Evolutionary conservation across 2,888 invertebrate species (phyloP).

Genomic region (Melanchra persicariae): DNA sequence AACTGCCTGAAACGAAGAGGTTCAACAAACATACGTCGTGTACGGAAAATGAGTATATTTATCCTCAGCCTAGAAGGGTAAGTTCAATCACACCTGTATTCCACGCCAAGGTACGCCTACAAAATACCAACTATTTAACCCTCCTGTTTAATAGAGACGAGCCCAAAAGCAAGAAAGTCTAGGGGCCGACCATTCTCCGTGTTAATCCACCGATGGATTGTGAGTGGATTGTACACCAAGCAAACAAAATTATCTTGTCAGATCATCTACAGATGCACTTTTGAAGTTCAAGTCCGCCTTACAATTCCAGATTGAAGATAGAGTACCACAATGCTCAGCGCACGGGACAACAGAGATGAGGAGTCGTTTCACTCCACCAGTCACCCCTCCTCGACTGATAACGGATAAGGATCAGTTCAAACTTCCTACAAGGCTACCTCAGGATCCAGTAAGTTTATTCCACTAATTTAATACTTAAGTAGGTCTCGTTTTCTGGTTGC

Average conservation of each 20-base stretch:
- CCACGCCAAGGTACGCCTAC: neutral
- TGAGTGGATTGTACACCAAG: no score
- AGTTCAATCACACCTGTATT: slow-evolving; percentile 28
- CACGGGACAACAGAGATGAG: slow-evolving; percentile 81
- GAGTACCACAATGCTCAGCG: slow-evolving; percentile 74
- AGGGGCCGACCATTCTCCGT: no score
- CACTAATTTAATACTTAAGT: neutral
- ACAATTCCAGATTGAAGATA: slow-evolving; percentile 75
- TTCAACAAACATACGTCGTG: slow-evolving; percentile 82
- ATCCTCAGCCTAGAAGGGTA: slow-evolving; percentile 80
- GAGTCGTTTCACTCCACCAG: slow-evolving; percentile 73
- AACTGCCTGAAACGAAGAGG: slow-evolving; percentile 76
- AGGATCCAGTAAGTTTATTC: slow-evolving; percentile 71
- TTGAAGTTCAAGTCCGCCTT: neutral
- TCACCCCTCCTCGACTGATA: slow-evolving; percentile 71
- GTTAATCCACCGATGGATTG: no score
- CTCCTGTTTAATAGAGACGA: no score
- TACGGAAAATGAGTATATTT: slow-evolving; percentile 78
- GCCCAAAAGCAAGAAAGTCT: no score
- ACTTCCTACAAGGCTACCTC: slow-evolving; percentile 70
- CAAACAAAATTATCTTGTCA: no score
- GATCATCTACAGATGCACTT: no score
- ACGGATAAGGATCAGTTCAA: slow-evolving; percentile 83
- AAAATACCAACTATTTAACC: no score
- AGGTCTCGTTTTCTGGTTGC: neutral